These are phyloP conservation scores for Nymphalis polychloros DNA, from an alignment of 2,888 invertebrate genomes.

Conservation along the genomic window DNA sequence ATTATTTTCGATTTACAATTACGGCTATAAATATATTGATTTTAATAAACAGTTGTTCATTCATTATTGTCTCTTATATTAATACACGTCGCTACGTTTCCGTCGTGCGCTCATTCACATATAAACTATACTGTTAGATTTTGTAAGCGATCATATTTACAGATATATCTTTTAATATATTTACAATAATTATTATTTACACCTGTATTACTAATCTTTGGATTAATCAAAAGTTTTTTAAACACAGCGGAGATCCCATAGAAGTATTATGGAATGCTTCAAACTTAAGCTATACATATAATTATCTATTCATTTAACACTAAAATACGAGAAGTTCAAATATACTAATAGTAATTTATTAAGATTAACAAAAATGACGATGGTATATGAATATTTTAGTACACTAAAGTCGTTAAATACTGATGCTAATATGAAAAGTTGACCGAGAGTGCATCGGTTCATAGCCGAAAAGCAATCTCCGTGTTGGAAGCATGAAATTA, in stretches of 20 bases:
- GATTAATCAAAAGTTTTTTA: slow-evolving; percentile 73
- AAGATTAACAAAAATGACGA: slow-evolving; percentile 15
- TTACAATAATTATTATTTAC: slow-evolving; percentile 56
- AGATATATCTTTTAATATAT: slow-evolving; percentile 55
- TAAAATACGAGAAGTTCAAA: slow-evolving; percentile 64
- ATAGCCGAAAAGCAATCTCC: slow-evolving; percentile 20
- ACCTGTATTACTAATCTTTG: slow-evolving; percentile 63
- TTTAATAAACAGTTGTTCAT: slow-evolving; percentile 65
- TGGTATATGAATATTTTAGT: slow-evolving; percentile 8
- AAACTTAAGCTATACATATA: slow-evolving; percentile 68
- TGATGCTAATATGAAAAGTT: slow-evolving; percentile 32
- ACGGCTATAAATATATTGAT: slow-evolving; percentile 46
- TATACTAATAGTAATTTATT: slow-evolving; percentile 29
- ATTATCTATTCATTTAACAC: slow-evolving; percentile 68
- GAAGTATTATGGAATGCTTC: slow-evolving; percentile 78
- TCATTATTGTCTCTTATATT: slow-evolving; percentile 72
- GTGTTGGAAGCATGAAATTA: slow-evolving; percentile 28
- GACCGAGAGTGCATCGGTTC: slow-evolving; percentile 27
- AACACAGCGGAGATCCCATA: slow-evolving; percentile 80
- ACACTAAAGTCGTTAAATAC: slow-evolving; percentile 31
- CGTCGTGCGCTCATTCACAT: not conserved
- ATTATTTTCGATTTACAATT: slow-evolving; percentile 31
- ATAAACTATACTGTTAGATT: slow-evolving; percentile 24
- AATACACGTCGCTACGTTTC: slow-evolving; percentile 39
- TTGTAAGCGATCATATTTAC: slow-evolving; percentile 67